Base-by-base conservation (phyloP, 2,797 vertebrate species). In the Sparus aurata region DNA sequence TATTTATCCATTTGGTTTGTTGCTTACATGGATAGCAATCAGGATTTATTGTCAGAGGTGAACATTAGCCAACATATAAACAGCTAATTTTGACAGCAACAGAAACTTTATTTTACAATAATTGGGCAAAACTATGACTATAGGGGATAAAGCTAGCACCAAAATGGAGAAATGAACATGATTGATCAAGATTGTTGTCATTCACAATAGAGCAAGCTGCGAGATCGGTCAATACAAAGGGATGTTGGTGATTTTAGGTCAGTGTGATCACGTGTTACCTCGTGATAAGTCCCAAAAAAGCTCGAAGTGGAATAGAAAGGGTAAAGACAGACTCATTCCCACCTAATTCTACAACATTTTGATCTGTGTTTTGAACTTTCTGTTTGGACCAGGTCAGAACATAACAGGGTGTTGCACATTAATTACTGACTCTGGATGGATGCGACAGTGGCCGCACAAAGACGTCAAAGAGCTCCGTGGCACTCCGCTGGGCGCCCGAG, bases 391-490 rank as follows among this genome's bases (percentile, higher is more conserved):
- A 57, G 49, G 49, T 67, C 25, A 18, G 30, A 47, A 27, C 47
- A 50, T n/a, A 69, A 38, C 16, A 4, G 47, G 7, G 38, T 34
- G 7, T 17, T 54, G 52, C 45, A 55, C 73, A 69, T 49, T 23
- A 20, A n/a, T 23, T 1, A 8, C 68, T 46, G 69, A 52, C 59
- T 61, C 5, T 2, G 55, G 65, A 61, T 45, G 53, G 69, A 78
- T 63, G 65, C 49, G 66, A 12, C 72, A n/a, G 62, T 34, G 46
- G 66, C 49, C 38, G 53, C 57, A 85, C 62, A 79, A 82, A 81
- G 83, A 80, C 72, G 74, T 87, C 83, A 73, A 86, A 86, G 67
- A 78, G 70, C 71, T 52, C 38, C 25, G 49, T 57, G 71, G 80
- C 64, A 27, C 85, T 70, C 65, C 43, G 5, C 50, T 85, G 85